Conservation (phyloP, 2,888 invertebrate species). For the Aspidiotus rigidus region DNA sequence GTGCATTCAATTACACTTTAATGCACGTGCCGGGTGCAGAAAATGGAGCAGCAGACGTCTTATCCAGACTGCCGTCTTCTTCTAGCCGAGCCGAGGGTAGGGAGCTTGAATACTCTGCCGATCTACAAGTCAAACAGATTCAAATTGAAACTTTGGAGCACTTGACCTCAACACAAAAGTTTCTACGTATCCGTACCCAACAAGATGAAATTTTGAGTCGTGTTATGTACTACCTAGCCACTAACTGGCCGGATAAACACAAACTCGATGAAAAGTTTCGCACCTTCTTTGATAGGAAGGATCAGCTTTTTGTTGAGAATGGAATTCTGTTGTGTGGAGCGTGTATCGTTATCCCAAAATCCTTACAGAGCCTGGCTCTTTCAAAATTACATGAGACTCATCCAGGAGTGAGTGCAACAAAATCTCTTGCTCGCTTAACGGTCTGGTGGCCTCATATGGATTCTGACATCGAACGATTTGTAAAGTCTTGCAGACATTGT, state of each 20-base stretch:
- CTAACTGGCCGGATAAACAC: slow-evolving; percentile 15
- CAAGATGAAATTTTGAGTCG: slow-evolving; percentile 12
- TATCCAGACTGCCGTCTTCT: slow-evolving; percentile 12
- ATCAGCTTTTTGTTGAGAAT: slow-evolving; percentile 17
- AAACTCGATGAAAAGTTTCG: background rate
- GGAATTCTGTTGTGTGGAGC: background rate
- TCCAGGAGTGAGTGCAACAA: no score
- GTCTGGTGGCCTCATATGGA: no score
- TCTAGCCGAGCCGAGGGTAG: no score
- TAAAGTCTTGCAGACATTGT: no score
- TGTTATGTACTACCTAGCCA: slow-evolving; percentile 10
- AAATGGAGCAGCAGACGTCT: slow-evolving; percentile 19
- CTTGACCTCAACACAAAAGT: background rate
- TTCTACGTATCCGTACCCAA: background rate
- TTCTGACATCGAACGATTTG: no score
- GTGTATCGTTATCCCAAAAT: slow-evolving; percentile 32
- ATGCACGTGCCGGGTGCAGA: slow-evolving; percentile 15
- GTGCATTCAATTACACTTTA: slow-evolving; percentile 24
- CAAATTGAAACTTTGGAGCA: slow-evolving; percentile 5
- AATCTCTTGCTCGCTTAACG: no score
- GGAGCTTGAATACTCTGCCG: no score
- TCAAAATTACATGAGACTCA: no score
- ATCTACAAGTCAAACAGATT: slow-evolving; percentile 1
- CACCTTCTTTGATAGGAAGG: slow-evolving; percentile 1
- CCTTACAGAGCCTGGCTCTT: no score